These are phyloP conservation scores for Thomomys bottae DNA, from an alignment of 2,113 vertebrate genomes.

Conservation along the genomic window DNA sequence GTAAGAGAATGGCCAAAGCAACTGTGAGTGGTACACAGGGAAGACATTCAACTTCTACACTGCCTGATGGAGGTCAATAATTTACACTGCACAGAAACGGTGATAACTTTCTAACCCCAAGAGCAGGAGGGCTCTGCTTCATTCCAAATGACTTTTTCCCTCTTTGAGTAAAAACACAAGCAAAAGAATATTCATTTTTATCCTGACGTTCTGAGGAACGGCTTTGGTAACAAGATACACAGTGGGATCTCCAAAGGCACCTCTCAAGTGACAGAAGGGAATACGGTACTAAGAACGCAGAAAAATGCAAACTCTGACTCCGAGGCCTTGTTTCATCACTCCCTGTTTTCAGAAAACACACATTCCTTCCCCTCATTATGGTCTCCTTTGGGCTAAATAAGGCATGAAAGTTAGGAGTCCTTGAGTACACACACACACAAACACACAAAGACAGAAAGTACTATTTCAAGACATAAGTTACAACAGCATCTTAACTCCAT, in stretches of 20 bases:
- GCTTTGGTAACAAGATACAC: slow-evolving; percentile 2
- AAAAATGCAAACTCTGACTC: neutral
- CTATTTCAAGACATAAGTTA: slow-evolving; percentile 15
- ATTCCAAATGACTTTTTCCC: neutral
- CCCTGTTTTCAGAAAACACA: neutral
- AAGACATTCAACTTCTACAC: neutral
- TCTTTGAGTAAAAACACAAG: neutral
- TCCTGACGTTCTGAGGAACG: neutral
- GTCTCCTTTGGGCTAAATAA: slow-evolving; percentile 50
- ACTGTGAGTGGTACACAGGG: neutral
- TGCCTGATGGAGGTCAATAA: neutral
- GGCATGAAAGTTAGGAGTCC: slow-evolving; percentile 21
- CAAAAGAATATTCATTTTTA: slow-evolving; percentile 6
- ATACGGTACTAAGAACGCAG: neutral
- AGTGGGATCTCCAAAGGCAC: neutral
- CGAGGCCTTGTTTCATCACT: neutral
- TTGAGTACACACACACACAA: neutral
- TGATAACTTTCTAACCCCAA: neutral
- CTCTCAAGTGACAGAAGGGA: neutral
- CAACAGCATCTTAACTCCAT: neutral
- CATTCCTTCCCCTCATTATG: neutral
- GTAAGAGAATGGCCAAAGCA: slow-evolving; percentile 58
- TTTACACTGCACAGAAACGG: slow-evolving; percentile 26
- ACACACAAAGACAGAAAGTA: neutral
- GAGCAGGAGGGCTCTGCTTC: neutral